Evolutionary conservation across 2,113 vertebrate genomes (phyloP).

Genomic region (Stigmatopora argus): DNA sequence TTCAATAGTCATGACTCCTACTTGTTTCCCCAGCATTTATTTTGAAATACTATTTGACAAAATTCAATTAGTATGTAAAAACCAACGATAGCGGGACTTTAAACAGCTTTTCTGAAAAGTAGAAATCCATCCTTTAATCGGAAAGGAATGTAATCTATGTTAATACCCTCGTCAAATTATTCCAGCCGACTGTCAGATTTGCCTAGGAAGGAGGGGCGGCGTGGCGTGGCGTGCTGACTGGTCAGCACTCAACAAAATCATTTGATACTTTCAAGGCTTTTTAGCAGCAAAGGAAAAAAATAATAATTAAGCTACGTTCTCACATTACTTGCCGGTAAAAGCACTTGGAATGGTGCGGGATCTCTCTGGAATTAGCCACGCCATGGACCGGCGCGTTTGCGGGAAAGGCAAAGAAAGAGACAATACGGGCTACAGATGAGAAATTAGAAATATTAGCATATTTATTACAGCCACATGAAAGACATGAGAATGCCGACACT

Average conservation of each 20-base stretch:
- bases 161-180: slow-evolving; percentile 14
- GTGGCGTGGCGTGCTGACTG: slow-evolving; percentile 1
- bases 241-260: slow-evolving; percentile 18
- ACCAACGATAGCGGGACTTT: too few relatives aligned
- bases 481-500: slow-evolving; percentile 68
- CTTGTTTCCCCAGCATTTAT: too few relatives aligned
- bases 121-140: too few relatives aligned
- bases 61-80: too few relatives aligned
- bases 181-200: slow-evolving; percentile 27
- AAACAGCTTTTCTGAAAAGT: too few relatives aligned
- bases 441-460: slow-evolving; percentile 79
- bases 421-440: slow-evolving; percentile 66
- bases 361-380: not conserved
- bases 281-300: slow-evolving; percentile 9
- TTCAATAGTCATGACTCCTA: too few relatives aligned
- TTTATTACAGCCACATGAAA: slow-evolving; percentile 78
- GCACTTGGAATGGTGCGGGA: slow-evolving; percentile 8
- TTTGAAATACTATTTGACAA: too few relatives aligned
- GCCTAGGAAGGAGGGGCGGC: slow-evolving; percentile 11
- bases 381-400: not conserved
- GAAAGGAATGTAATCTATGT: too few relatives aligned
- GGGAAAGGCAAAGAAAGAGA: slow-evolving; percentile 36
- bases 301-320: slow-evolving; percentile 24
- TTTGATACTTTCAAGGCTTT: slow-evolving; percentile 26
- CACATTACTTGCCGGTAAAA: slow-evolving; percentile 11